Percentiles rank a stretch among this genome's conserved stretches.
These are phyloP conservation scores for Peromyscus aztecus DNA, from an alignment of 2,797 vertebrate genomes.

Conservation along the genomic window DNA sequence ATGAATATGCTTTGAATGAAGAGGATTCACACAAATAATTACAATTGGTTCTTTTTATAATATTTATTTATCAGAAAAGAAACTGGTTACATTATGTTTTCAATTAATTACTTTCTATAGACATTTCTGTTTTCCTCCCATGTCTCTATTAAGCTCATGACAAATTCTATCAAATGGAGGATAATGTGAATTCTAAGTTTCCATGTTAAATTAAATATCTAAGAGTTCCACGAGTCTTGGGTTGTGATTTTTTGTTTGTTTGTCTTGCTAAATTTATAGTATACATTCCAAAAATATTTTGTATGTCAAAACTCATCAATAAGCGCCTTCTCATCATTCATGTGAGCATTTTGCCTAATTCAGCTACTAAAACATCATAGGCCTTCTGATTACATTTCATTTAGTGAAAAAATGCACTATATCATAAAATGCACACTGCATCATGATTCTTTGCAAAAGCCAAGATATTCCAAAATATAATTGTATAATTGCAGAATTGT, in stretches of 20 bases:
- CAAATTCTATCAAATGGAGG: neutral
- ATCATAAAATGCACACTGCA: neutral
- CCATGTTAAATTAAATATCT: constrained; percentile 6
- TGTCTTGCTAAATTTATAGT: neutral
- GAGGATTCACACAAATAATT: neutral
- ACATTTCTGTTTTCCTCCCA: neutral
- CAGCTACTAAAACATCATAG: neutral
- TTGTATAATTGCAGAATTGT: constrained; percentile 56
- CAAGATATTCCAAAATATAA: neutral
- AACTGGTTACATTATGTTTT: constrained; percentile 26
- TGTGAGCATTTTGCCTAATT: neutral
- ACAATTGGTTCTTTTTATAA: neutral
- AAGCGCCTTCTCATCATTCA: neutral
- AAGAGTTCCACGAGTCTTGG: neutral
- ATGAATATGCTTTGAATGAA: constrained; percentile 21
- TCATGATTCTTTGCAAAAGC: constrained; percentile 33
- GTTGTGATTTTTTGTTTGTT: neutral
- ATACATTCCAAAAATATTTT: constrained; percentile 32
- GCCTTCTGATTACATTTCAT: constrained; percentile 2
- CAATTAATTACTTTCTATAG: neutral
- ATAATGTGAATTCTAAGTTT: constrained; percentile 3
- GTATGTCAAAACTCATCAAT: neutral
- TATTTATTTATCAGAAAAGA: neutral
- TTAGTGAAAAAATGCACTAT: neutral
- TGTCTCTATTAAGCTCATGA: neutral